A percentile compares a stretch with the other conserved stretches of the same genome.
These are phyloP conservation scores for Camelus dromedarius DNA, from an alignment of 2,113 vertebrate species.

Conservation along the genomic window DNA sequence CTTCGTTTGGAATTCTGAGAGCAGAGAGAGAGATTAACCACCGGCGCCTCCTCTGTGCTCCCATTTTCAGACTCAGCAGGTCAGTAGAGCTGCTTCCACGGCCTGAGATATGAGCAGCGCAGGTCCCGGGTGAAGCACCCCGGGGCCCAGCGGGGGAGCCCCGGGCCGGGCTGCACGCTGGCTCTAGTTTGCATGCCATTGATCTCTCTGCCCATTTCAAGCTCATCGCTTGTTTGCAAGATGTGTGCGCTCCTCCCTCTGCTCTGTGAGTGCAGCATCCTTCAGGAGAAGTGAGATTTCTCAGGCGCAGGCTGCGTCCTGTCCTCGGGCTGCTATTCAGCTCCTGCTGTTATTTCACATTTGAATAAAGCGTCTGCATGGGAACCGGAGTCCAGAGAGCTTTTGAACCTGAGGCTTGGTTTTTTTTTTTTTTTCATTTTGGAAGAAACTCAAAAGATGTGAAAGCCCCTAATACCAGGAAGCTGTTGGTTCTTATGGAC, in stretches of 20 bases:
- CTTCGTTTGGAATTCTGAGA: constrained; percentile 57
- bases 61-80: constrained; percentile 65
- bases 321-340: neutral
- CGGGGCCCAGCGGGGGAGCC: constrained; percentile 27
- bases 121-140: constrained; percentile 6
- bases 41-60: neutral
- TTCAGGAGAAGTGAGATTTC: neutral
- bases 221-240: neutral
- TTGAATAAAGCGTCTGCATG: neutral
- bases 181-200: neutral
- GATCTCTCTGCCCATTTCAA: constrained; percentile 24
- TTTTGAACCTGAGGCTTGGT: neutral
- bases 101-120: neutral
- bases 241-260: rapidly evolving
- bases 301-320: neutral
- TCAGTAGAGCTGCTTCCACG: constrained; percentile 61
- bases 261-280: neutral
- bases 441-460: neutral
- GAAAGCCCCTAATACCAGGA: neutral
- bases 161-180: neutral
- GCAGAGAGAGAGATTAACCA: constrained; percentile 60
- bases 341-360: neutral
- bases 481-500: rapidly evolving
- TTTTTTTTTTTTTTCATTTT: neutral
- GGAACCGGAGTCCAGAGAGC: neutral